Base-by-base conservation (phyloP, 2,888 invertebrate species). In the Drosophila affinis region DNA sequence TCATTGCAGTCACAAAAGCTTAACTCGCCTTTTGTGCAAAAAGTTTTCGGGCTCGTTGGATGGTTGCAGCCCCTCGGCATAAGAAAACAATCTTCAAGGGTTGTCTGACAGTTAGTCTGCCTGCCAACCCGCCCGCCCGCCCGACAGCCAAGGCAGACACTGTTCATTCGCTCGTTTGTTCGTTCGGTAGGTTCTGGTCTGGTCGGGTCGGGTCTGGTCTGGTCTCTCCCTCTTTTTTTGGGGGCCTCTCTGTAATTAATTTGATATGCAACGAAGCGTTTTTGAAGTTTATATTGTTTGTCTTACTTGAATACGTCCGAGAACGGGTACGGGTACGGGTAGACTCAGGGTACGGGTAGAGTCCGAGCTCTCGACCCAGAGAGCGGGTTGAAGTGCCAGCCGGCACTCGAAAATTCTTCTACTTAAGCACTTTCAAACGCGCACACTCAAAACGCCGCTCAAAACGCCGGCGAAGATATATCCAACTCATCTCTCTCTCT, bases 231-330 rank as follows among this genome's bases (percentile, higher is more conserved):
- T 61, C 63, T 44, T 21, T 59, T 21, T 56, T 62, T 49, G 56
- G 73, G 56, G 70, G 48, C 68, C 69, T 49, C 67, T 71, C 69
- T 77, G 84, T 84, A 88, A 84, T 84, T 85, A 85, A 85, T 85
- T 85, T 85, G 84, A 85, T 85, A 88, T 85, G 84, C 84, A 88
- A 79, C 88, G 84, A 85, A 88, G 88, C 84, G 88, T 88, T 85
- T 82, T 78, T 88, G 72, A 85, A 87, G 88, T 88, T 88, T 88
- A 77, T 84, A 86, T 88, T 84, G 88, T 84, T 85, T 88, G 81
- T 75, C 71, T 88, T 83, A 78, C 64, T 83, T 75, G 77, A 84
- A 88, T 77, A 65, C 77, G 75, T 63, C 34, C 27, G 59, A 32
- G 32, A 48, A 18, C 27, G 21, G 44, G 27, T 47, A 21, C 6